A percentile compares a stretch with the other conserved stretches of the same genome.
Evolutionary conservation across 2,888 invertebrate species (phyloP).

Genomic region (Nomada flava): DNA sequence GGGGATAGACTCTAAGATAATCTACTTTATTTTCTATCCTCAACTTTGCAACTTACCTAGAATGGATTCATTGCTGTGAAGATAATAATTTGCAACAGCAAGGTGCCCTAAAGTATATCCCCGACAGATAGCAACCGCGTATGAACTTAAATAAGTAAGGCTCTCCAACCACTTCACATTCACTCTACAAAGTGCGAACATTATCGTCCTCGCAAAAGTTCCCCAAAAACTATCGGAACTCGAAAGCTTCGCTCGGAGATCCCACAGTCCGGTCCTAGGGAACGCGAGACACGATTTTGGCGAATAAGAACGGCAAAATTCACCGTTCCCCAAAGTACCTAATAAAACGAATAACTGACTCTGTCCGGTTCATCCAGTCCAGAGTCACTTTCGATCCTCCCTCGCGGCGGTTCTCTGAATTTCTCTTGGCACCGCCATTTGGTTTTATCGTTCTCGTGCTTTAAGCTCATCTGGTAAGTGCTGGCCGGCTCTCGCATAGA

Average conservation of each 20-base stretch:
- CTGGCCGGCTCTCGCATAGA: slow-evolving; percentile 61
- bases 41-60: too few relatives aligned
- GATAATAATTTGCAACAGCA: too few relatives aligned
- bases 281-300: too few relatives aligned
- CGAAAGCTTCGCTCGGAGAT: not conserved
- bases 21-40: too few relatives aligned
- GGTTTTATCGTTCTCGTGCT: slow-evolving; percentile 64
- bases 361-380: slow-evolving; percentile 14
- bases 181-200: not conserved
- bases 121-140: too few relatives aligned
- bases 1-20: too few relatives aligned
- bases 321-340: slow-evolving; percentile 23
- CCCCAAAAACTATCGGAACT: not conserved
- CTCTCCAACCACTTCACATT: not conserved
- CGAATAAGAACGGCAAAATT: slow-evolving; percentile 18
- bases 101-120: too few relatives aligned
- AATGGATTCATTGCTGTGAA: too few relatives aligned
- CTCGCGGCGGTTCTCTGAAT: slow-evolving; percentile 53
- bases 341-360: slow-evolving; percentile 52
- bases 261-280: too few relatives aligned
- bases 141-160: too few relatives aligned
- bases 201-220: not conserved
- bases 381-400: slow-evolving; percentile 48
- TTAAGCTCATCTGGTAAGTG: slow-evolving; percentile 72
- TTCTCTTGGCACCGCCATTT: slow-evolving; percentile 60